phyloP scores from a whole-genome alignment of 2,888 invertebrate species.

The Amblyjoppa proteus region DNA sequence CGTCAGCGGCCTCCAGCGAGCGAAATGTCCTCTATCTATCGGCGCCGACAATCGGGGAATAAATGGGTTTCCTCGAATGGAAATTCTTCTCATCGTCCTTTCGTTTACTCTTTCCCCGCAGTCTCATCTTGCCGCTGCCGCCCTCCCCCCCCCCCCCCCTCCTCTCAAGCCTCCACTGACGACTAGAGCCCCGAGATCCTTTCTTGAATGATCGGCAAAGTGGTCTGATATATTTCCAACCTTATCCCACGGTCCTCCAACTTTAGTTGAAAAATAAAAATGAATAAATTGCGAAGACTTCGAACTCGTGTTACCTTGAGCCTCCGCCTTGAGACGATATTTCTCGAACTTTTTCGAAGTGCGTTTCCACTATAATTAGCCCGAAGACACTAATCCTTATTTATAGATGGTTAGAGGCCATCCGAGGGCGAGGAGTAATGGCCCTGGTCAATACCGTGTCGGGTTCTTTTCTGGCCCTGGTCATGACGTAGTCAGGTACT shows the following conservation, averaged over 20 bases:
- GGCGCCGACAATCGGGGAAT: slow-evolving; percentile 74
- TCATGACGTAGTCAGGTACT: too few relatives aligned
- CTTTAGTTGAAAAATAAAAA: too few relatives aligned
- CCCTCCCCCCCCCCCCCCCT: neutral
- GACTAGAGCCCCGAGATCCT: neutral
- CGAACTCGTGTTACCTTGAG: too few relatives aligned
- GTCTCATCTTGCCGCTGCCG: neutral
- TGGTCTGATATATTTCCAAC: too few relatives aligned
- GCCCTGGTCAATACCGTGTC: too few relatives aligned
- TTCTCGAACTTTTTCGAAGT: slow-evolving; percentile 35
- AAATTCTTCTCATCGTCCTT: slow-evolving; percentile 72
- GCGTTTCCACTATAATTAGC: slow-evolving; percentile 49
- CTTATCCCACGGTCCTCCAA: too few relatives aligned
- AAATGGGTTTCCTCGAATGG: slow-evolving; percentile 78
- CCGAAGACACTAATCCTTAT: slow-evolving; percentile 60
- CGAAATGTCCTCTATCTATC: slow-evolving; percentile 40
- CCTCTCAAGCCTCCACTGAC: neutral
- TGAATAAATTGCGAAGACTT: too few relatives aligned
- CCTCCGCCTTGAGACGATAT: slow-evolving; percentile 7
- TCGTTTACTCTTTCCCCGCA: slow-evolving; percentile 33
- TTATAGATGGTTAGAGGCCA: slow-evolving; percentile 43
- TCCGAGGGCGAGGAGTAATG: neutral
- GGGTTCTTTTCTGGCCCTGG: too few relatives aligned
- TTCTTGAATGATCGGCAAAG: too few relatives aligned
- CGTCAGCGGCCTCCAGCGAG: slow-evolving; percentile 21